Conservation (phyloP, 2,797 vertebrate genomes). For the Neoniphon sammara region DNA sequence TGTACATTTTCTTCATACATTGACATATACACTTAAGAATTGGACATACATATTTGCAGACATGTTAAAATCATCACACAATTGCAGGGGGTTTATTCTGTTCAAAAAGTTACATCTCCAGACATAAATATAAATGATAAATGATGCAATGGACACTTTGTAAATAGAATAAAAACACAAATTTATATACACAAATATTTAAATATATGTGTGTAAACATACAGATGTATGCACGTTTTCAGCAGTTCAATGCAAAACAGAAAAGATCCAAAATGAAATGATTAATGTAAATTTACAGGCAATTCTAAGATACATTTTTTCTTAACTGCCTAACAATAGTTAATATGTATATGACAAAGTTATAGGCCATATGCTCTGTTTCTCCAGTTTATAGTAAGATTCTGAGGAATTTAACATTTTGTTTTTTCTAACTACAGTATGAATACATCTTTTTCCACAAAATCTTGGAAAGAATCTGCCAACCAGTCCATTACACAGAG, state of each 20-base stretch:
- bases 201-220: slow-evolving; percentile 74
- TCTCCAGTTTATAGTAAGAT: slow-evolving; percentile 52
- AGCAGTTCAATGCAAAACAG: slow-evolving; percentile 79
- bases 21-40: background rate
- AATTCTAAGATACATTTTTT: slow-evolving; percentile 47
- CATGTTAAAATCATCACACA: slow-evolving; percentile 71
- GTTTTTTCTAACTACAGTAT: slow-evolving; percentile 59
- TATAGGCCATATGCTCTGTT: slow-evolving; percentile 48
- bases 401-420: slow-evolving; percentile 51
- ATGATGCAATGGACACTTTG: slow-evolving; percentile 89
- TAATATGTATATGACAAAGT: slow-evolving; percentile 48
- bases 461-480: slow-evolving; percentile 49
- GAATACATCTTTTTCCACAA: slow-evolving; percentile 50
- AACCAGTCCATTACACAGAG: slow-evolving; percentile 64
- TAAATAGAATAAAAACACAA: slow-evolving; percentile 81
- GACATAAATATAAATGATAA: slow-evolving; percentile 94
- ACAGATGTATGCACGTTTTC: slow-evolving; percentile 77
- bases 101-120: slow-evolving; percentile 93
- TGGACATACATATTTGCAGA: background rate
- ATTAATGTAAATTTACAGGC: slow-evolving; percentile 61
- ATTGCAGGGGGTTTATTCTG: slow-evolving; percentile 91
- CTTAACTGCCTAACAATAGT: slow-evolving; percentile 50
- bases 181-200: slow-evolving; percentile 82
- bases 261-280: slow-evolving; percentile 52
- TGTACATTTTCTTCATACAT: background rate